Percentiles rank a stretch among this genome's conserved stretches.
phyloP scores from a whole-genome alignment of 2,888 invertebrate species.

The Ectobius pallidus region DNA sequence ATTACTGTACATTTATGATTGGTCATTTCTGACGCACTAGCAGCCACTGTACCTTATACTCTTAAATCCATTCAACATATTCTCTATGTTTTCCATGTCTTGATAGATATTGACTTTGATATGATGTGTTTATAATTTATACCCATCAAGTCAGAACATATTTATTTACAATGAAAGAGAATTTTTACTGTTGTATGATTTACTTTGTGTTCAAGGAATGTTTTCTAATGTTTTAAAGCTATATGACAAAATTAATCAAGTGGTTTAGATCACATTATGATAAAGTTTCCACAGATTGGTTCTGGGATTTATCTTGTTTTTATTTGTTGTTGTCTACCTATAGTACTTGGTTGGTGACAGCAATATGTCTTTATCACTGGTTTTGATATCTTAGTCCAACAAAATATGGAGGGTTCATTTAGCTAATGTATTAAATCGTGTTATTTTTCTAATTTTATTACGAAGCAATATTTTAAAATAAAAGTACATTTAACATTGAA shows the following conservation, averaged over 20 bases:
- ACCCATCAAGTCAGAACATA: conserved; percentile 24
- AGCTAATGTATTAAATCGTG: no score
- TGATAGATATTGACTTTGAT: conserved; percentile 32
- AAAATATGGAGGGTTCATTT: no score
- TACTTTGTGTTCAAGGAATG: conserved; percentile 31
- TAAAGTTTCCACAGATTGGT: neutral
- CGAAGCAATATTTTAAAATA: no score
- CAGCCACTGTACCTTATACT: neutral
- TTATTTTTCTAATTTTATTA: no score
- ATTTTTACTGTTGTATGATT: neutral
- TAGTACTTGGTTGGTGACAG: no score
- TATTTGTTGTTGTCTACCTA: no score
- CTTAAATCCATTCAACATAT: conserved; percentile 10
- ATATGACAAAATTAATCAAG: conserved; percentile 14
- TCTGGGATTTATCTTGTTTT: neutral
- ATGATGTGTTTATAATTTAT: conserved; percentile 15
- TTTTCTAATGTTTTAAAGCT: conserved; percentile 34
- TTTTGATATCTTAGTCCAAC: no score
- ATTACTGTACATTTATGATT: conserved; percentile 23
- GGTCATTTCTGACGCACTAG: neutral
- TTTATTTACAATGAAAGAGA: conserved; percentile 31
- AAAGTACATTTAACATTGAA: no score
- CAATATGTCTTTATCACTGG: no score
- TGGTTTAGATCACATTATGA: conserved; percentile 2
- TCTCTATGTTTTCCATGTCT: neutral